These are phyloP conservation scores for Anguilla anguilla DNA, from an alignment of 2,797 vertebrate genomes.

Conservation along the genomic window DNA sequence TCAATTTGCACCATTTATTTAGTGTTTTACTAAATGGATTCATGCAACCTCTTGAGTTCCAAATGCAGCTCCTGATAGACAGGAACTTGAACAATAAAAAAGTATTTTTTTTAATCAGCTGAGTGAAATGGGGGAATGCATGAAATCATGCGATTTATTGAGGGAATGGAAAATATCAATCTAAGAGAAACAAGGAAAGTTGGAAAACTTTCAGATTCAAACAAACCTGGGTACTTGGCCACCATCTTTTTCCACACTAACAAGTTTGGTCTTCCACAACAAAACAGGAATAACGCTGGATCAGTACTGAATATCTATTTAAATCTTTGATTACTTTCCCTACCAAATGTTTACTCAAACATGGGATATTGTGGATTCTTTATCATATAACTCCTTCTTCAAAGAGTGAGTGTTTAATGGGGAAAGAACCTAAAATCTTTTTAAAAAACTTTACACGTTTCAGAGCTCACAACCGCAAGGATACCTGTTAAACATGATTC, in stretches of 20 bases:
- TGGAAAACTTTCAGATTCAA: background rate
- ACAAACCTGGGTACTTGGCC: background rate
- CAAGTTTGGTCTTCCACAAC: background rate
- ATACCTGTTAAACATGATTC: background rate
- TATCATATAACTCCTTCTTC: background rate
- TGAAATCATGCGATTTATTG: background rate
- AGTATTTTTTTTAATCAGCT: background rate
- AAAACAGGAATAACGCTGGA: background rate
- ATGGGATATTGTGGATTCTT: background rate
- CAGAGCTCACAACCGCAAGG: background rate
- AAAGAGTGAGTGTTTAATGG: background rate
- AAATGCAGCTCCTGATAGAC: background rate
- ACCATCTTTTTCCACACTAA: background rate
- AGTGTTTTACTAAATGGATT: background rate
- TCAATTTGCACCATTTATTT: background rate
- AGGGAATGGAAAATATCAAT: background rate
- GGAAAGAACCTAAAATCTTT: background rate
- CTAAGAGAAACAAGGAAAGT: background rate
- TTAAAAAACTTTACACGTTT: background rate
- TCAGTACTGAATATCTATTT: background rate
- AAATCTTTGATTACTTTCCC: background rate
- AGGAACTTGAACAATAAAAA: too few species aligned
- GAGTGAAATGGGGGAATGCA: background rate
- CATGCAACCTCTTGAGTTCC: background rate
- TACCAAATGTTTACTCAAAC: background rate